A percentile compares a stretch with the other conserved stretches of the same genome.
These are phyloP conservation scores for Hermatobates lingyangjiaoensis DNA, from an alignment of 1,140 invertebrate species.

Conservation along the genomic window DNA sequence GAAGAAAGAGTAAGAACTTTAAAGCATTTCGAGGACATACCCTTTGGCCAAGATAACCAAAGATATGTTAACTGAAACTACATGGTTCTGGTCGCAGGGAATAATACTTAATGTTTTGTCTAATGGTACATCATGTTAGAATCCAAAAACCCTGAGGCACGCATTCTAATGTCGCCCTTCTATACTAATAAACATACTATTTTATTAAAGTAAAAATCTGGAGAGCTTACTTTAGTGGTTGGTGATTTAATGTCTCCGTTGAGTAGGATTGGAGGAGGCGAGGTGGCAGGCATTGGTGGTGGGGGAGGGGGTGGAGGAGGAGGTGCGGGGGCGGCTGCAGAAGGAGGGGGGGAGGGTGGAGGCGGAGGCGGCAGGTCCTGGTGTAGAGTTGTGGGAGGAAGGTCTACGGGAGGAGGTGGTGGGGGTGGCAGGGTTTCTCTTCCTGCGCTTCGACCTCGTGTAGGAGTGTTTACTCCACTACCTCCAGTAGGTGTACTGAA, in stretches of 20 bases:
- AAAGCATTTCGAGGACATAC: too few relatives aligned
- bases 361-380: slow-evolving; percentile 18
- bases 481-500: slow-evolving; percentile 38
- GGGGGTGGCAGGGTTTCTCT: slow-evolving; percentile 68
- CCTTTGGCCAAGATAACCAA: too few relatives aligned
- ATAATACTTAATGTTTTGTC: too few relatives aligned
- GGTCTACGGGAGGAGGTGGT: slow-evolving; percentile 46
- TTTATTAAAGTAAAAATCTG: slow-evolving; percentile 12
- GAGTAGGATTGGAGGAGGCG: slow-evolving; percentile 37
- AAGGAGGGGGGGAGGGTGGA: slow-evolving; percentile 16
- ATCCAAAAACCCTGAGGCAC: too few relatives aligned
- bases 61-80: too few relatives aligned
- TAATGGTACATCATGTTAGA: too few relatives aligned
- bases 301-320: slow-evolving; percentile 29
- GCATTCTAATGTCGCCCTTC: too few relatives aligned
- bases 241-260: slow-evolving; percentile 28
- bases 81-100: too few relatives aligned
- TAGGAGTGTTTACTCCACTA: slow-evolving; percentile 43
- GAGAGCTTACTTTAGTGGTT: slow-evolving; percentile 29
- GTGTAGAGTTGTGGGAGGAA: slow-evolving; percentile 27
- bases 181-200: too few relatives aligned
- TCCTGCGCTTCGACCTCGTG: slow-evolving; percentile 37
- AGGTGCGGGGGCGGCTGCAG: slow-evolving; percentile 21
- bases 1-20: too few relatives aligned
- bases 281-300: slow-evolving; percentile 36